Conservation (phyloP, 2,797 vertebrate genomes). For the Acipenser transmontanus region DNA sequence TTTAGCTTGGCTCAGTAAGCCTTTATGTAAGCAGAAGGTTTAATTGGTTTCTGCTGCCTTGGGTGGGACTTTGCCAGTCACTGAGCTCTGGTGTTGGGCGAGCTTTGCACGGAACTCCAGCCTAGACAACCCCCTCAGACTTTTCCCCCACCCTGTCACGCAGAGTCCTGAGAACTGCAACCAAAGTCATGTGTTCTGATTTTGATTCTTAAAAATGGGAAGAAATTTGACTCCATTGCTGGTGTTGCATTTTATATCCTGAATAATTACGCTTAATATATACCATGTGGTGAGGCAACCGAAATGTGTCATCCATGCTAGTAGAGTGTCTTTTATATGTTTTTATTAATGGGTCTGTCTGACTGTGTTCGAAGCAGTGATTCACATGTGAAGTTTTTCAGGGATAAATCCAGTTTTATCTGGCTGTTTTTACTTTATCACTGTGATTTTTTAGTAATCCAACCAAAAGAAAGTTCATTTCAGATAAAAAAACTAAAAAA, state of each 20-base stretch:
- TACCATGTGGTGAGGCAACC: background rate
- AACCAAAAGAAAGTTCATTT: too few relatives aligned
- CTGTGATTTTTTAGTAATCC: too few relatives aligned
- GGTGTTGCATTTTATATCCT: background rate
- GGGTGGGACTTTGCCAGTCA: constrained; percentile 63
- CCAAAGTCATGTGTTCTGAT: background rate
- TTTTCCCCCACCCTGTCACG: background rate
- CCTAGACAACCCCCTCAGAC: background rate
- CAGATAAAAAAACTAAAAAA: too few relatives aligned
- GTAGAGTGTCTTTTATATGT: background rate
- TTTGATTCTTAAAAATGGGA: background rate
- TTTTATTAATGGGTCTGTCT: too few relatives aligned
- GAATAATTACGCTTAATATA: background rate
- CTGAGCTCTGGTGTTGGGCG: constrained; percentile 47
- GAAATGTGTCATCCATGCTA: background rate
- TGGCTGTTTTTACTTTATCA: too few relatives aligned
- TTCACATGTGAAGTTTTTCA: too few relatives aligned
- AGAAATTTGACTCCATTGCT: background rate
- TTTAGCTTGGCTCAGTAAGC: constrained; percentile 63
- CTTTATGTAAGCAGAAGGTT: constrained; percentile 50
- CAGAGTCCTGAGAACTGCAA: background rate
- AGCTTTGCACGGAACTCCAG: constrained; percentile 7
- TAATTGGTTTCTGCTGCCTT: constrained; percentile 77
- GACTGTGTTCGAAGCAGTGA: too few relatives aligned
- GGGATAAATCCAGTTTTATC: too few relatives aligned